These are phyloP conservation scores for Drosophila lacertosa DNA, from an alignment of 1,140 invertebrate species.

Conservation along the genomic window DNA sequence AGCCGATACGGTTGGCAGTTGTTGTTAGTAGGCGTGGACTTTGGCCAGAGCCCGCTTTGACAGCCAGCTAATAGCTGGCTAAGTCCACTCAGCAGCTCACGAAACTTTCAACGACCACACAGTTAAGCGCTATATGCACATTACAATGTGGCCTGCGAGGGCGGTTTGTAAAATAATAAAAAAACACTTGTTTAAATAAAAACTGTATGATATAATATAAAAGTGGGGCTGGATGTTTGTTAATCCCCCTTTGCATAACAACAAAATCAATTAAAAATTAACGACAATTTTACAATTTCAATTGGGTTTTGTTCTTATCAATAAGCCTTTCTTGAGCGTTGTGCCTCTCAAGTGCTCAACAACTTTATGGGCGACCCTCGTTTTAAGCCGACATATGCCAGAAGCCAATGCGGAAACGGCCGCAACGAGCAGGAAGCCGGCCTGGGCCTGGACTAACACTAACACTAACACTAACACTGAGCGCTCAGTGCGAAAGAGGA, in stretches of 20 bases:
- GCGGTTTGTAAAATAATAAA: neutral
- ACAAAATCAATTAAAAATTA: too few relatives aligned
- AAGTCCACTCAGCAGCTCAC: slow-evolving; percentile 32
- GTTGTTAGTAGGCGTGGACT: neutral
- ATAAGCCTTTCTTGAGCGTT: too few relatives aligned
- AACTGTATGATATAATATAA: too few relatives aligned
- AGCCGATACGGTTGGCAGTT: slow-evolving; percentile 4
- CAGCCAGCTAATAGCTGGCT: slow-evolving; percentile 43
- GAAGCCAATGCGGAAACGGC: slow-evolving; percentile 39
- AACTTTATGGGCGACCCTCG: slow-evolving; percentile 9
- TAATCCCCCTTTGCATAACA: too few relatives aligned
- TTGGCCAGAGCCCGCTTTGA: slow-evolving; percentile 17
- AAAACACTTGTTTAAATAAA: too few relatives aligned
- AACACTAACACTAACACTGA: slow-evolving; percentile 7
- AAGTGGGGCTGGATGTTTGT: too few relatives aligned
- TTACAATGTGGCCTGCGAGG: neutral
- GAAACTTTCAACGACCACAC: slow-evolving; percentile 17
- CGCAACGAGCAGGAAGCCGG: slow-evolving; percentile 12
- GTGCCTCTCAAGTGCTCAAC: too few relatives aligned
- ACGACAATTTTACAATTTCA: too few relatives aligned
- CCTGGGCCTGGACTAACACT: slow-evolving; percentile 4
- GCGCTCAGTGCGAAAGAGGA: slow-evolving; percentile 27
- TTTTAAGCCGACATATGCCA: slow-evolving; percentile 17
- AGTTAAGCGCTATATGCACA: slow-evolving; percentile 13
- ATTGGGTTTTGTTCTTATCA: too few relatives aligned